Percentiles rank a stretch among this genome's conserved stretches.
These are phyloP conservation scores for Arctopsyche grandis DNA, from an alignment of 1,140 invertebrate genomes.

Conservation along the genomic window DNA sequence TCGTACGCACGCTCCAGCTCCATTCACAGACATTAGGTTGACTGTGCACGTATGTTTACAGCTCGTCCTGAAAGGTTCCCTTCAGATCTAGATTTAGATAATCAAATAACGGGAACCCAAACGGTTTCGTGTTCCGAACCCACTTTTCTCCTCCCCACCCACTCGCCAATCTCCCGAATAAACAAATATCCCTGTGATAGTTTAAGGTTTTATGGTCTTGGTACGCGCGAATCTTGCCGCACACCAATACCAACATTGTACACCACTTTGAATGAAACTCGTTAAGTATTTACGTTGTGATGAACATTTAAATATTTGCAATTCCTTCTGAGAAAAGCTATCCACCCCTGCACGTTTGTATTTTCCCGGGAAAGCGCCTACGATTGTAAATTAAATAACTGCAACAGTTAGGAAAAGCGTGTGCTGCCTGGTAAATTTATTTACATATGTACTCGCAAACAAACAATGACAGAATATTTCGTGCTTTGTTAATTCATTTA, in stretches of 20 bases:
- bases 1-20: background rate
- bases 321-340: background rate
- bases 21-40: background rate
- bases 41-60: constrained; percentile 30
- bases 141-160: background rate
- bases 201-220: background rate
- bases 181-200: constrained; percentile 19
- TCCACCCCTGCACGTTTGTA: too few relatives aligned
- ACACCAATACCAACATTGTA: background rate
- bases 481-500: too few relatives aligned
- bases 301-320: background rate
- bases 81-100: constrained; percentile 38
- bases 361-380: background rate
- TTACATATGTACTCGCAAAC: too few relatives aligned
- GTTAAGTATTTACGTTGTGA: background rate
- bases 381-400: background rate
- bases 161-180: constrained; percentile 3
- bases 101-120: constrained; percentile 28
- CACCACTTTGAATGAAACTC: background rate
- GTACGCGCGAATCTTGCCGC: background rate
- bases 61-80: constrained; percentile 28
- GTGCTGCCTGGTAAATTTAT: too few relatives aligned
- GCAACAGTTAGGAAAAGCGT: background rate
- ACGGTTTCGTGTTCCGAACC: background rate
- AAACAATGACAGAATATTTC: too few relatives aligned